Base-by-base conservation (phyloP, 1,140 invertebrate genomes). In the Melipona quadrifasciata region DNA sequence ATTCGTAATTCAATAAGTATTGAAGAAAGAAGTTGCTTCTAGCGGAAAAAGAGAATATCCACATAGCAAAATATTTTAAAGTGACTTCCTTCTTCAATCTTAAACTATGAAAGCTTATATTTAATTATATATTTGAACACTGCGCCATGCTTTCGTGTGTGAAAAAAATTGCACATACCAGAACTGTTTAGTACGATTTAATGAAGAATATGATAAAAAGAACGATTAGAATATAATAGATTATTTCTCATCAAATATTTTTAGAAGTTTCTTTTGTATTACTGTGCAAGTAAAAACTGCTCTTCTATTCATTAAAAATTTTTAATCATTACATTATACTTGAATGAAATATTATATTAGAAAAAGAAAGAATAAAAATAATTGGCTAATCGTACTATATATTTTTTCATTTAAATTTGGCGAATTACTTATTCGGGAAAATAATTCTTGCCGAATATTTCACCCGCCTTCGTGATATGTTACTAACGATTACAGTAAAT, bases 401-500 rank as follows among this genome's bases (percentile, higher is more conserved):
- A 57, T 47, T 71, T 24, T 71, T 24, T 64, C 24, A 8, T 51
- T 71, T 31, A 12, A 77, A n/a, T 53, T 77, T 70, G 11, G n/a
- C 64, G 3, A 84, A 55, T 47, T 72, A 64, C 47, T 83, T 70
- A 39, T 47, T n/a, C 24, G 27, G n/a, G 5, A 27, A 70, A n/a
- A 82, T 58, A 67, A 21, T 67, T 34, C 34, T 82, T 71, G 24
- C 6, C n/a, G 39, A 47, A 31, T 72, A 79, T 64, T 72, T 55
- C 31, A 61, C 34, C 51, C 68, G 51, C 10, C 47, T 27, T 47
- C 12, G 21, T 84, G 83, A 84, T 84, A 84, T 84, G 83, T 84
- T 39, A 19, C 83, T 84, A 80, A 80, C 27, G 31, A 74, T 84
- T 80, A 84, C 51, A 68, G 21, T 84, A 80, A 80, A 80, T 84